Evolutionary conservation across 1,140 invertebrate genomes (phyloP), one percentile per base, ranked within the genome.

Genomic region (Drosophila murphyi): DNA sequence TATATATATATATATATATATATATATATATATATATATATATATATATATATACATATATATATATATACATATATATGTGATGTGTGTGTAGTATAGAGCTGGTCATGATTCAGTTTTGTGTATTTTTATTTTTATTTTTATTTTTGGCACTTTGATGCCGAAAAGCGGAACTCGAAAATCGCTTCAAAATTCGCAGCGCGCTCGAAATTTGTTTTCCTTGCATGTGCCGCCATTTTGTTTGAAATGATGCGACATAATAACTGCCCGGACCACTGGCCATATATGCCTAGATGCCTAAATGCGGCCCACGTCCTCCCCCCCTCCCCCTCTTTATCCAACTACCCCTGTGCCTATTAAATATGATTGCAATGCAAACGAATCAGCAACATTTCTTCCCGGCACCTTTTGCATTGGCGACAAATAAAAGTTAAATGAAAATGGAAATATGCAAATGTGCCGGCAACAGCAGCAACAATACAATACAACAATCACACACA

Each of bases 341-440:
- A 20, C 20, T 20, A 2, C 20, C 20, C 20, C 20, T 20, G 20
- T 82, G 76, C 39, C 76, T 63, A 80, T 83, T 85, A 80, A 79
- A 79, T 86, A 79, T 86, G 87, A 82, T 87, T 76, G 71, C 82
- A 82, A 82, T 78, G 77, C 81, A 74, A 79, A 76, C 65, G 80
- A 80, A 72, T 3, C 29, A 57, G 61, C 54, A 67, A 56, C 39
- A 50, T 10, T 10, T n/a, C 39, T 10, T 41, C 4, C 39, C 0
- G 7, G 37, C 37, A 62, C 51, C 60, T 76, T 82, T 82, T 61
- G 80, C 56, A 64, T 78, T 62, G 59, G 69, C 62, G 68, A 39
- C 69, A 83, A 83, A 83, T 85, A 86, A 86, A 82, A 86, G 73
- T 73, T 62, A 71, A 83, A 85, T 85, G 76, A 80, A 83, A 83